These are phyloP conservation scores for Hemiscyllium ocellatum DNA, from an alignment of 2,113 vertebrate genomes.

Conservation along the genomic window DNA sequence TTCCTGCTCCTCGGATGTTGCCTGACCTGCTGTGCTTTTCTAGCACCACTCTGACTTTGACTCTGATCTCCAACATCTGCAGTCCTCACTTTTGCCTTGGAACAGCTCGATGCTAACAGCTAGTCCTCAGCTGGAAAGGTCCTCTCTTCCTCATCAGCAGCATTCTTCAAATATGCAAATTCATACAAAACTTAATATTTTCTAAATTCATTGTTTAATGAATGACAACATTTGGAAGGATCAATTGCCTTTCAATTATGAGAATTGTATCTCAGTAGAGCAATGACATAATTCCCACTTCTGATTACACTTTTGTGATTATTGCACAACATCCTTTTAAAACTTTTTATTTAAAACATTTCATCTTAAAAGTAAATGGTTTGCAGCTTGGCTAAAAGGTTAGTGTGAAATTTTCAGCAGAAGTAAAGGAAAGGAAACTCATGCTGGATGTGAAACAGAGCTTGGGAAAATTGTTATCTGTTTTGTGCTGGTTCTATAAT, in stretches of 20 bases:
- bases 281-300: neutral
- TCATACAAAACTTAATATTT: neutral
- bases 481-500: neutral
- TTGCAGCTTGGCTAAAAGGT: neutral
- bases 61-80: no score
- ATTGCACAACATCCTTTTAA: neutral
- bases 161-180: neutral
- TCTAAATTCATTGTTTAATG: neutral
- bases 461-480: neutral
- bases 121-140: neutral
- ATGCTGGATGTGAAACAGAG: neutral
- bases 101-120: neutral
- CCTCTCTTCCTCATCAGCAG: neutral
- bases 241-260: neutral
- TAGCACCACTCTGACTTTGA: no score
- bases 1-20: no score
- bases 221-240: neutral
- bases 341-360: neutral
- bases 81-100: no score
- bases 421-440: neutral
- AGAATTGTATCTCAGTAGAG: neutral
- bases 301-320: neutral
- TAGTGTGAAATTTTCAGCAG: neutral
- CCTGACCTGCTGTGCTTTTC: no score
- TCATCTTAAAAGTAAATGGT: neutral